Conservation (phyloP, 2,797 vertebrate genomes). For the Rhinella marina region DNA sequence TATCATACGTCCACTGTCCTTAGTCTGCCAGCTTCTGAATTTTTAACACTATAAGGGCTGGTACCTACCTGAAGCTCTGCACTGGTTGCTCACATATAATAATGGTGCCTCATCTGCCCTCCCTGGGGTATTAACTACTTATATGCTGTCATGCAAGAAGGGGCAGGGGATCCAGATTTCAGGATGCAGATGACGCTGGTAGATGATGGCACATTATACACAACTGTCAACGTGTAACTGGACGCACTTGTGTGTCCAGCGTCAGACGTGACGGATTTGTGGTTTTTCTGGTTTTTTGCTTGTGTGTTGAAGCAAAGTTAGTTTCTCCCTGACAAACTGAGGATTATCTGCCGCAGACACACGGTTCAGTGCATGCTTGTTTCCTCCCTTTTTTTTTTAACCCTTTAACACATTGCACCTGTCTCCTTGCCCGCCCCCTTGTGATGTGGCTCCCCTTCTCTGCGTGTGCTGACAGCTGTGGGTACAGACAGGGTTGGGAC, state of each 20-base stretch:
- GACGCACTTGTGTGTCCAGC: neutral
- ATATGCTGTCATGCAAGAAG: neutral
- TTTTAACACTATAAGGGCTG: neutral
- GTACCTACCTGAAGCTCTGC: neutral
- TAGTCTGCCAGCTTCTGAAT: neutral
- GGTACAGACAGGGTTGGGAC: neutral
- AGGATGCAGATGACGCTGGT: neutral
- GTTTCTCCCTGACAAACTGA: neutral
- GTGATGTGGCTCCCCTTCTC: neutral
- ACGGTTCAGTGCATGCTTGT: neutral
- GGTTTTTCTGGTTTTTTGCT: neutral
- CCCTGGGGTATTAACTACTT: neutral
- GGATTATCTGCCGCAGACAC: neutral
- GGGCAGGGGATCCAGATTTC: neutral
- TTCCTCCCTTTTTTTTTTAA: neutral
- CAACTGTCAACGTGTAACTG: too few species aligned
- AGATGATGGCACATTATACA: neutral
- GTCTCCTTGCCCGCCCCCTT: neutral
- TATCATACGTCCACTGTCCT: too few species aligned
- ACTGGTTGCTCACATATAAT: neutral
- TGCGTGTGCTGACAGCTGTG: slow-evolving; percentile 36
- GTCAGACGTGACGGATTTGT: neutral
- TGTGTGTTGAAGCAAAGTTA: slow-evolving; percentile 17
- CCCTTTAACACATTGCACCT: neutral
- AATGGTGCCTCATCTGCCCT: neutral